Percentiles rank a stretch among this genome's conserved stretches.
phyloP scores from a whole-genome alignment of 2,888 invertebrate genomes.

The Polydrusus pterygomalis region DNA sequence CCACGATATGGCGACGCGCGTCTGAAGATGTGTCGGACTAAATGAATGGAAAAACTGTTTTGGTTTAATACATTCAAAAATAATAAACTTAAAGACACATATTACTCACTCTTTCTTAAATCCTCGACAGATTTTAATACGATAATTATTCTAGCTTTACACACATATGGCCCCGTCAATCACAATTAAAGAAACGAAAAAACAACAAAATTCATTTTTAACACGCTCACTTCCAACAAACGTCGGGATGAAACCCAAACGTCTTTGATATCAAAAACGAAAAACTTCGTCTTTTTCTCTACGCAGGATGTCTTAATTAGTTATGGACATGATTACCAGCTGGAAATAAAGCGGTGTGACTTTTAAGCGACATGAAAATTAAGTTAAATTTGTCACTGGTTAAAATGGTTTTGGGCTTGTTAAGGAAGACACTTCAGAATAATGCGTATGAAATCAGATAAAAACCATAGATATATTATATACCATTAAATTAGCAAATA shows the following conservation, averaged over 20 bases:
- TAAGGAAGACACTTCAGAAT: conserved; percentile 8
- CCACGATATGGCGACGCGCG: no score
- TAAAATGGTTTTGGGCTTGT: conserved; percentile 33
- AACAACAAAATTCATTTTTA: neutral
- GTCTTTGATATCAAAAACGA: conserved; percentile 19
- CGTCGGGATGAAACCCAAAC: conserved; percentile 4
- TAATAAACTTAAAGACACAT: neutral
- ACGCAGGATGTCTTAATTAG: conserved; percentile 51
- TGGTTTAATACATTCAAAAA: no score
- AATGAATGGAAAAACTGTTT: no score
- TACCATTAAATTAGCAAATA: no score
- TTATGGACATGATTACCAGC: conserved; percentile 42
- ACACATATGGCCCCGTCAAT: conserved; percentile 6
- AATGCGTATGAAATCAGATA: no score
- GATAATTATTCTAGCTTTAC: conserved; percentile 10
- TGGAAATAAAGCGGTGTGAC: conserved; percentile 35
- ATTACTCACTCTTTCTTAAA: neutral
- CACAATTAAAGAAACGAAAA: conserved; percentile 22
- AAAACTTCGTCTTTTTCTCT: conserved; percentile 25
- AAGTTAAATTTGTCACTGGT: conserved; percentile 45
- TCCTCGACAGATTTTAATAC: conserved; percentile 9
- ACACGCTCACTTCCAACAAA: conserved; percentile 10
- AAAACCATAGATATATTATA: no score
- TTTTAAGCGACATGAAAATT: conserved; percentile 41
- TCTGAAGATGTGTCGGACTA: no score